Base-by-base conservation (phyloP, 2,888 invertebrate genomes). In the Tupiocoris notatus region DNA sequence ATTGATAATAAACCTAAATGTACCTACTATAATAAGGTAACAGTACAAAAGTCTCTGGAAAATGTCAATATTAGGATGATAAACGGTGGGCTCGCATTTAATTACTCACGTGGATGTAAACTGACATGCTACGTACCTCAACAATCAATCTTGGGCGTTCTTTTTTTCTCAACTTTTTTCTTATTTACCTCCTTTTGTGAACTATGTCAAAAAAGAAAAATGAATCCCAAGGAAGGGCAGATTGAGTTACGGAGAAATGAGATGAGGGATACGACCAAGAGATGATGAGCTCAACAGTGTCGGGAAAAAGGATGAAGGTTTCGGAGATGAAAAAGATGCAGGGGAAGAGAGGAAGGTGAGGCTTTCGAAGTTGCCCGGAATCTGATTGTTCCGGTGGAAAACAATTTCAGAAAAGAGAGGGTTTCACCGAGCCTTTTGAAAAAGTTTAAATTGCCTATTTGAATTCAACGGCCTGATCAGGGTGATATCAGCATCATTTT, bases 391-490 rank as follows among this genome's bases (percentile, higher is more conserved):
- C 59, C 70, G 22, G n/a, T 57, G 56, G 25, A 70, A 70, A 70
- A 58, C 70, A 70, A 59, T 70, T 70, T 70, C 22, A 20, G 67
- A 56, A 22, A 12, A 39, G 39, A 39, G 39, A 39, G 12, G 12
- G 39, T 39, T 39, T 12, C 39, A 39, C n/a, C 12, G 65, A 17
- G 70, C 70, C 70, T 24, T 70, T 59, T 70, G 59, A 70, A 70
- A 70, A 70, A 70, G 70, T 70, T 70, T 70, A 70, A 61, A 70
- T 70, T 70, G 70, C 70, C 70, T 70, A 70, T 70, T 70, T 70
- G 70, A 70, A 70, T 70, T 70, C 70, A 70, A 57, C 18, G 24
- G 59, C 24, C 59, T 22, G 70, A 70, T 70, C 70, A 70, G 22
- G 59, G 58, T 70, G 70, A 70, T 70, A 70, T 70, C 70, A 70